A percentile compares a stretch with the other conserved stretches of the same genome.
phyloP scores from a whole-genome alignment of 2,797 vertebrate genomes.

The Loriculus beryllinus region DNA sequence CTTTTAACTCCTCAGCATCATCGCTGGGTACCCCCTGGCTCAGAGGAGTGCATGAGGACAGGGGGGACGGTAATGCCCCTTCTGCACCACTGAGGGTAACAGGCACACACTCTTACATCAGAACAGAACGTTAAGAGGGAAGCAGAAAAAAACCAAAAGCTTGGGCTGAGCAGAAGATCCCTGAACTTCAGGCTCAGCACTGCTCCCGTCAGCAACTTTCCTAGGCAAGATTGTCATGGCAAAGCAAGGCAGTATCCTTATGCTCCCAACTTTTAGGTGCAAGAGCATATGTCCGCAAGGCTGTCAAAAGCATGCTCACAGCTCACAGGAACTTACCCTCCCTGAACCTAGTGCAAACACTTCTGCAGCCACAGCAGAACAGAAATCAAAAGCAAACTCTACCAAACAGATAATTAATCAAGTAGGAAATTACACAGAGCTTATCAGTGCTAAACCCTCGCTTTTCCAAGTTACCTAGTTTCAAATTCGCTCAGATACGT shows the following conservation, averaged over 20 bases:
- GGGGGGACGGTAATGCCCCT: rapidly evolving
- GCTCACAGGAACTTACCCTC: neutral
- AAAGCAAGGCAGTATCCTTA: rapidly evolving
- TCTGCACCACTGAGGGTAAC: neutral
- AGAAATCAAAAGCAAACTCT: slow-evolving; percentile 9
- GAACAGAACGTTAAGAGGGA: neutral
- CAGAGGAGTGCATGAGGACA: rapidly evolving
- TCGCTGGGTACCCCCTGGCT: rapidly evolving
- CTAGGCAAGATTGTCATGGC: neutral
- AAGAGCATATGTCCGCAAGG: neutral
- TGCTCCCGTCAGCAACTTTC: neutral
- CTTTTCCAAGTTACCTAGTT: neutral
- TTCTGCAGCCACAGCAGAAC: neutral
- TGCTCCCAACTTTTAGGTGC: neutral
- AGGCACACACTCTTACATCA: rapidly evolving
- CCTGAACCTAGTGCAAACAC: neutral
- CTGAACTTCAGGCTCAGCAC: neutral
- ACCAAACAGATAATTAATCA: neutral
- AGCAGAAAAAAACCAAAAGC: neutral
- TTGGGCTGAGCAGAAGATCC: neutral
- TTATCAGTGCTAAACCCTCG: neutral
- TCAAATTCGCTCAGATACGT: rapidly evolving
- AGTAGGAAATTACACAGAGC: neutral
- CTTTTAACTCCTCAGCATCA: neutral
- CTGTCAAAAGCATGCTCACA: neutral